phyloP scores from a whole-genome alignment of 1,140 invertebrate species.

The Cyclargus thomasi region DNA sequence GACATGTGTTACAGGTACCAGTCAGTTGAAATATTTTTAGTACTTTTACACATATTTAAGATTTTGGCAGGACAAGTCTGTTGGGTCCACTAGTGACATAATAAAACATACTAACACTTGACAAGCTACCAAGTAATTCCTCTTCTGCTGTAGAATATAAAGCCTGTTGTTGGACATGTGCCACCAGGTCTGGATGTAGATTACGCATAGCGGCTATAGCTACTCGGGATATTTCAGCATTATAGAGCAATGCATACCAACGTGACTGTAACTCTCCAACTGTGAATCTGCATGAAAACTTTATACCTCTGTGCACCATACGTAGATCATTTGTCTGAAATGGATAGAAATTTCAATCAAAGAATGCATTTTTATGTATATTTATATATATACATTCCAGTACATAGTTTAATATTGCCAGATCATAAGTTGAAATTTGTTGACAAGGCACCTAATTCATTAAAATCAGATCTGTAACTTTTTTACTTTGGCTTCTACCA shows the following conservation, averaged over 20 bases:
- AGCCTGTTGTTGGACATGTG: conserved; percentile 90
- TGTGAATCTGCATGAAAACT: conserved; percentile 97
- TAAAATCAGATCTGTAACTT: too few relatives aligned
- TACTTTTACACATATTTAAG: too few relatives aligned
- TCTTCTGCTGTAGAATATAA: conserved; percentile 94
- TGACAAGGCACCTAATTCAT: too few relatives aligned
- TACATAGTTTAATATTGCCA: too few relatives aligned
- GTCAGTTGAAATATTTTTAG: too few relatives aligned
- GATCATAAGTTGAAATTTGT: too few relatives aligned
- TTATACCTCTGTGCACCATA: conserved; percentile 92
- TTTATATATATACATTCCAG: too few relatives aligned
- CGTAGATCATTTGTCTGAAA: conserved; percentile 89
- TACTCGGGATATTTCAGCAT: conserved; percentile 89
- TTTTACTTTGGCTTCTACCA: too few relatives aligned
- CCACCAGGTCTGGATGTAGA: conserved; percentile 92
- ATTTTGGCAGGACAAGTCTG: too few relatives aligned
- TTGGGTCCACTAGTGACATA: too few relatives aligned
- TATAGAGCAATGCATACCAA: conserved; percentile 97
- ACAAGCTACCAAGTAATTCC: conserved; percentile 86
- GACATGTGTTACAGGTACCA: too few relatives aligned
- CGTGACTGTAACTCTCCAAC: conserved; percentile 94
- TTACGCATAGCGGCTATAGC: conserved; percentile 94
- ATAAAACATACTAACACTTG: conserved; percentile 81
- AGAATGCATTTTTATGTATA: too few relatives aligned
- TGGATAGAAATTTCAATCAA: background rate